phyloP scores from a whole-genome alignment of 1,140 invertebrate genomes.

The Pomacea maculata region DNA sequence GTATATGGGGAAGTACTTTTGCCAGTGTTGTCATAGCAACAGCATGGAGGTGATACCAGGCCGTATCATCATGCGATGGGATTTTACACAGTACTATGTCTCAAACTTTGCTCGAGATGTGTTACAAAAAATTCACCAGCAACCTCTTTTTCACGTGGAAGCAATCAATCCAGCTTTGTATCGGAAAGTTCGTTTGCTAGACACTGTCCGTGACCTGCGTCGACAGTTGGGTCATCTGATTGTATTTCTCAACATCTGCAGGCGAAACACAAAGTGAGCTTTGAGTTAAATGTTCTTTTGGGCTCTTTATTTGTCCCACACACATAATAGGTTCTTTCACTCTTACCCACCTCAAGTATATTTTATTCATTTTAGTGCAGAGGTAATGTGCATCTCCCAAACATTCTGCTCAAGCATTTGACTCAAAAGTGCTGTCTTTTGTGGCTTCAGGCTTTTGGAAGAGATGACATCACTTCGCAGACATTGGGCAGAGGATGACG shows the following conservation, averaged over 20 bases:
- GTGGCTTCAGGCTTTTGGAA: constrained; percentile 70
- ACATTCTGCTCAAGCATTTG: not conserved
- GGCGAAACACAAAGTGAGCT: constrained; percentile 47
- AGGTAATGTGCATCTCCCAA: not conserved
- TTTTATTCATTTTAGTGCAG: not conserved
- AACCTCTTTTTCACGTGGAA: constrained; percentile 79
- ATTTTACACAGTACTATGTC: constrained; percentile 78
- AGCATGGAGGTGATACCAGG: constrained; percentile 80
- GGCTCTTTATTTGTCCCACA: not conserved
- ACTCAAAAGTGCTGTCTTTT: not conserved
- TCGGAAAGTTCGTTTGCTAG: constrained; percentile 72
- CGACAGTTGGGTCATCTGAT: constrained; percentile 76
- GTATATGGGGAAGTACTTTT: constrained; percentile 88
- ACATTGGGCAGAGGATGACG: constrained; percentile 74
- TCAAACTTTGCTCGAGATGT: constrained; percentile 83
- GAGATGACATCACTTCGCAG: constrained; percentile 70
- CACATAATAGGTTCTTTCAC: too few species aligned
- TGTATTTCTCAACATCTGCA: constrained; percentile 70
- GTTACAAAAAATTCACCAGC: constrained; percentile 79
- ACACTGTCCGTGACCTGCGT: constrained; percentile 72
- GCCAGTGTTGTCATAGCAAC: constrained; percentile 87
- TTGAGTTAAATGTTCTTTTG: not conserved
- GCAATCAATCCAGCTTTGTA: constrained; percentile 76
- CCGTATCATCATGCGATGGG: constrained; percentile 79
- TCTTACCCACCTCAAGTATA: not conserved